These are phyloP conservation scores for Tiphia femorata DNA, from an alignment of 2,888 invertebrate species.

Conservation along the genomic window DNA sequence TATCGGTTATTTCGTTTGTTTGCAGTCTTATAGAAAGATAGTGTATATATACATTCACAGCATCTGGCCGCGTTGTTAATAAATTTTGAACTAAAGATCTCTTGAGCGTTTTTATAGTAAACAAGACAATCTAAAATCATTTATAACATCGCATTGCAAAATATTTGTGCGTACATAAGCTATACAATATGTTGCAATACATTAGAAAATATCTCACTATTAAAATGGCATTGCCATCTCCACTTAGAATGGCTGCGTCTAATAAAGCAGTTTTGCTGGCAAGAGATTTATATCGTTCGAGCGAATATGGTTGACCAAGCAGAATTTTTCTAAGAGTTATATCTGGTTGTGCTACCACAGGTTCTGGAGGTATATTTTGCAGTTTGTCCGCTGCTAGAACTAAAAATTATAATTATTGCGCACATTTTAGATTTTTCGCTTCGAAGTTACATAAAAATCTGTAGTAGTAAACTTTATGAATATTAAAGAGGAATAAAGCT, in stretches of 20 bases:
- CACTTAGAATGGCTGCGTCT: slow-evolving; percentile 78
- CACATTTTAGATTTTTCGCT: neutral
- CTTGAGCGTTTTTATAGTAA: slow-evolving; percentile 81
- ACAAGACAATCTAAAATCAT: slow-evolving; percentile 55
- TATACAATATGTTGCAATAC: neutral
- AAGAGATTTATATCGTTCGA: slow-evolving; percentile 72
- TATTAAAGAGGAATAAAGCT: too few species aligned
- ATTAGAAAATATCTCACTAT: slow-evolving; percentile 55
- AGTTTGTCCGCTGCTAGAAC: slow-evolving; percentile 69
- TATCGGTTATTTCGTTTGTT: slow-evolving; percentile 78
- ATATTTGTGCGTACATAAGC: neutral
- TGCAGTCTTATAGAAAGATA: slow-evolving; percentile 79
- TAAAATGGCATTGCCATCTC: slow-evolving; percentile 84
- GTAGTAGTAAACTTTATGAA: neutral
- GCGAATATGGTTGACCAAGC: slow-evolving; percentile 69
- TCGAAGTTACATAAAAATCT: neutral
- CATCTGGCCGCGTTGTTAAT: slow-evolving; percentile 77
- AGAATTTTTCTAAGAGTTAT: slow-evolving; percentile 71
- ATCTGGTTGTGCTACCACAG: slow-evolving; percentile 62
- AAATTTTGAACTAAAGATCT: slow-evolving; percentile 79
- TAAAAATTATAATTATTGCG: slow-evolving; percentile 43
- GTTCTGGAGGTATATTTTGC: slow-evolving; percentile 52
- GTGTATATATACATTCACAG: slow-evolving; percentile 81
- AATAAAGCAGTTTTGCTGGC: slow-evolving; percentile 78
- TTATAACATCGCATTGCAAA: neutral